phyloP scores from a whole-genome alignment of 2,797 vertebrate species.

The Acipenser transmontanus region DNA sequence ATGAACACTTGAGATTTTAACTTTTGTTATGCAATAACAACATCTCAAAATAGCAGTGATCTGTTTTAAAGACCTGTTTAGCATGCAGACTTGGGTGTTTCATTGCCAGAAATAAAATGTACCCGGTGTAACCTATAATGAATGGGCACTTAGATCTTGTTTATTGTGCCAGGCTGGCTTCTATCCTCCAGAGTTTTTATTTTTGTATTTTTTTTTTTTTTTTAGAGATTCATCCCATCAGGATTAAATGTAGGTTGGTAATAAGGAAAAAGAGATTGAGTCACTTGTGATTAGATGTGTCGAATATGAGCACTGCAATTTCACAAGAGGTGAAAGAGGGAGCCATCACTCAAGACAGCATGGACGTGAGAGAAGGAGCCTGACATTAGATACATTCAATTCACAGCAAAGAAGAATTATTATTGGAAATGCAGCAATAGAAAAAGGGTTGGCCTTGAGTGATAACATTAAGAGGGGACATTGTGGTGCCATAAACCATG shows the following conservation, averaged over 20 bases:
- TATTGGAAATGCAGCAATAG: not conserved
- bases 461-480: not conserved
- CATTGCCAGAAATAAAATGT: not conserved
- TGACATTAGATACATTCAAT: not conserved
- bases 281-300: not conserved
- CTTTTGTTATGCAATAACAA: too few species aligned
- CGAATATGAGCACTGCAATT: not conserved
- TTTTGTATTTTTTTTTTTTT: not conserved
- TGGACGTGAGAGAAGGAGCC: not conserved
- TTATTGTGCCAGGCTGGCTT: not conserved
- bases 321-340: not conserved
- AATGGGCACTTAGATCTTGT: slow-evolving; percentile 1
- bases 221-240: not conserved
- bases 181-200: not conserved
- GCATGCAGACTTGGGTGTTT: too few species aligned
- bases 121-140: not conserved
- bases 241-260: not conserved
- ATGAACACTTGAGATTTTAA: too few species aligned
- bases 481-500: too few species aligned
- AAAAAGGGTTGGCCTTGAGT: not conserved
- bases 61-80: too few species aligned
- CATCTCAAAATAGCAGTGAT: too few species aligned
- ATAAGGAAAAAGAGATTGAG: not conserved
- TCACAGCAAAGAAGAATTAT: not conserved
- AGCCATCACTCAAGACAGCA: not conserved